phyloP scores from a whole-genome alignment of 2,113 vertebrate species.

The Bufo bufo region DNA sequence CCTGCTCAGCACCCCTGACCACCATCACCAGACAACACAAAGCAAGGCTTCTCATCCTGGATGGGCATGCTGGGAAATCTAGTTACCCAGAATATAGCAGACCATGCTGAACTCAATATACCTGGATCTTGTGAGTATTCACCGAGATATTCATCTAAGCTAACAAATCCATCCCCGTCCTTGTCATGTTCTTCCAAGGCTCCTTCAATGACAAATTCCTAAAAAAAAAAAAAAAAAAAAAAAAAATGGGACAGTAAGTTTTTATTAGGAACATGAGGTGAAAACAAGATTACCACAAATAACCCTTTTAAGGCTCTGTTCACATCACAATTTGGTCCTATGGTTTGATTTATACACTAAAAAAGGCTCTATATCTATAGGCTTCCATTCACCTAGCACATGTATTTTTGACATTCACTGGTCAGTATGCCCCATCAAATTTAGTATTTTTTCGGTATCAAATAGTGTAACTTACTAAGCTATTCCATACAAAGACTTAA shows the following conservation, averaged over 20 bases:
- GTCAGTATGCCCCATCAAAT: no score
- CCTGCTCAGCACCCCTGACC: not conserved
- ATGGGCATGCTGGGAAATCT: not conserved
- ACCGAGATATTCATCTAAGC: constrained; percentile 91
- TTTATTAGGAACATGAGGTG: not conserved
- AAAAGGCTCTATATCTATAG: no score
- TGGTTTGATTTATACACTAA: no score
- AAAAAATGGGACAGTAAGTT: not conserved
- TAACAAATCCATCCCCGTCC: constrained; percentile 88
- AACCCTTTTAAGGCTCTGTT: no score
- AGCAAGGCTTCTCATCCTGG: not conserved
- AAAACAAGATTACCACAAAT: not conserved
- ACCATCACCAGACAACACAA: not conserved
- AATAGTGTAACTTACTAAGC: no score
- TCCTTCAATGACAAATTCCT: constrained; percentile 96
- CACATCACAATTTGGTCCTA: no score
- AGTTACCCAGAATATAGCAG: not conserved
- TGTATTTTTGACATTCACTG: no score
- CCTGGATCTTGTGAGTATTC: constrained; percentile 86
- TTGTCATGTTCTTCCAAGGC: constrained; percentile 91
- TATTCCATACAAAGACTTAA: no score
- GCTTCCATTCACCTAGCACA: no score
- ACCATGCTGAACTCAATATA: constrained; percentile 61
- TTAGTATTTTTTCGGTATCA: no score
- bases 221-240: not conserved